phyloP scores from a whole-genome alignment of 2,888 invertebrate species.

The Norana najaformis region DNA sequence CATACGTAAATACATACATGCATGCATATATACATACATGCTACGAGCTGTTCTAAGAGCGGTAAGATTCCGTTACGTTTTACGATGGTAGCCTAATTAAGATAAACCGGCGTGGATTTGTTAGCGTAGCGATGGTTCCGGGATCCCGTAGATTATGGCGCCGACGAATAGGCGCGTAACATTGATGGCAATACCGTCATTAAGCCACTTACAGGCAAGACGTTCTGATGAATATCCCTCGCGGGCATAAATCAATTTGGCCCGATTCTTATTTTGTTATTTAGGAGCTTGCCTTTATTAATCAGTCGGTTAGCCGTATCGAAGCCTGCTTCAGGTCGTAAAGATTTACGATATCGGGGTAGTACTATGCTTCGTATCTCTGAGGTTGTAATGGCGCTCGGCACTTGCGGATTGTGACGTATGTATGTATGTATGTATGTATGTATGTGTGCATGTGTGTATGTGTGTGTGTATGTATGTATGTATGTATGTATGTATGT shows the following conservation, averaged over 20 bases:
- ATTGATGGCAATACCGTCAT: not conserved
- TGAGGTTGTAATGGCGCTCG: not conserved
- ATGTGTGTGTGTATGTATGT: not conserved
- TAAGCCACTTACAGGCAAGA: too few relatives aligned
- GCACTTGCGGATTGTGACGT: not conserved
- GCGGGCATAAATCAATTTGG: not conserved
- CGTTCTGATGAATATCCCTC: not conserved
- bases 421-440: not conserved
- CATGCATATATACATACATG: not conserved
- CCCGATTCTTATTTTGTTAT: not conserved
- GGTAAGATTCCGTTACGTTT: not conserved
- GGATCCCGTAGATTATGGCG: too few relatives aligned
- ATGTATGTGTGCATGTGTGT: not conserved
- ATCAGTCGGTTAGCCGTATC: not conserved
- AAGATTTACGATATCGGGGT: not conserved
- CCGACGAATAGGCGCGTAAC: too few relatives aligned
- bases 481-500: not conserved
- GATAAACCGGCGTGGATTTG: not conserved
- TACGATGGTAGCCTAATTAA: not conserved
- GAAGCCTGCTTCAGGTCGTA: not conserved
- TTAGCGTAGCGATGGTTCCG: not conserved
- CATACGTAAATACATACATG: not conserved
- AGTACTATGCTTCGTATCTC: not conserved
- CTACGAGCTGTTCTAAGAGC: not conserved
- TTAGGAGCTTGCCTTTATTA: not conserved